Conservation (phyloP, 2,888 invertebrate species). For the Agrochola macilenta region DNA sequence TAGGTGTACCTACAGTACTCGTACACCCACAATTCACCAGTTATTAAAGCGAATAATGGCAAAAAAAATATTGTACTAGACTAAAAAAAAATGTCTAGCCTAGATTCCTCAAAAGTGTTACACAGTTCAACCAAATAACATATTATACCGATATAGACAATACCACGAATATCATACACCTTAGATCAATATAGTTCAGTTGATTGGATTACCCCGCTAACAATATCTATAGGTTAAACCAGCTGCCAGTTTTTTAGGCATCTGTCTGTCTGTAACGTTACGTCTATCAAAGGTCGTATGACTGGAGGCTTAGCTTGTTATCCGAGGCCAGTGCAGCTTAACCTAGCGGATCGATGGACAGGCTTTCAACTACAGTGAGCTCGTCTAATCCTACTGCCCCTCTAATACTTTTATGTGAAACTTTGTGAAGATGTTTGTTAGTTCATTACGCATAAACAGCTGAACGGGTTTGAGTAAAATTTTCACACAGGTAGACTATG, state of each 20-base stretch:
- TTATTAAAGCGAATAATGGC: too few species aligned
- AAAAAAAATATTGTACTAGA: too few species aligned
- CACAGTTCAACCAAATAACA: too few species aligned
- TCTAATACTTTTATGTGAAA: not conserved
- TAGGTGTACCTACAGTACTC: too few species aligned
- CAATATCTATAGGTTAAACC: not conserved
- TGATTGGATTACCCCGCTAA: slow-evolving; percentile 6
- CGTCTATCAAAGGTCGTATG: slow-evolving; percentile 48
- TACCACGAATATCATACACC: not conserved
- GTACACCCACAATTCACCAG: too few species aligned
- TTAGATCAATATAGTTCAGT: not conserved
- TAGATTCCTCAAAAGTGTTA: not conserved
- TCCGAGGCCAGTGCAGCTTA: slow-evolving; percentile 39
- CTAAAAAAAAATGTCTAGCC: too few species aligned
- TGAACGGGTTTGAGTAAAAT: not conserved
- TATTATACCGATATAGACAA: not conserved
- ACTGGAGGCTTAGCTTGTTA: slow-evolving; percentile 47
- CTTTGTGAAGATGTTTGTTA: not conserved
- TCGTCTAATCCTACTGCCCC: not conserved
- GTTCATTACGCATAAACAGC: not conserved
- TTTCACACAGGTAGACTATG: not conserved
- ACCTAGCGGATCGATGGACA: slow-evolving; percentile 28
- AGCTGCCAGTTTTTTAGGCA: slow-evolving; percentile 22
- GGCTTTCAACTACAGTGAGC: slow-evolving; percentile 20
- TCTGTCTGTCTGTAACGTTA: slow-evolving; percentile 4